phyloP scores from a whole-genome alignment of 1,140 invertebrate genomes.

The Eumeta japonica region DNA sequence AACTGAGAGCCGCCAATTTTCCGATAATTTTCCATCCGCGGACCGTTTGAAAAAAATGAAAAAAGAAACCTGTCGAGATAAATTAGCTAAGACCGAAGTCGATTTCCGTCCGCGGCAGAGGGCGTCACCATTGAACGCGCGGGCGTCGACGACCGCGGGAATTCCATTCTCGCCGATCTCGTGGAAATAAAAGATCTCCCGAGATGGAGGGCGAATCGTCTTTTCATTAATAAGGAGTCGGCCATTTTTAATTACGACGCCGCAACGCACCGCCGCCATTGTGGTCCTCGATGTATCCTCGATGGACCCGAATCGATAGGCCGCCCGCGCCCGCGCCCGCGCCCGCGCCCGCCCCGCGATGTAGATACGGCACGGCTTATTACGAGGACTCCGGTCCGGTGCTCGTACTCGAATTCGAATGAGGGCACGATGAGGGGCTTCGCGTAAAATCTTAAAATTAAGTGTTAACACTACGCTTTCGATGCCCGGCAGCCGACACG shows the following conservation, averaged over 20 bases:
- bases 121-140: no score
- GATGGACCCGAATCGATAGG: slow-evolving; percentile 10
- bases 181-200: no score
- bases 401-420: no score
- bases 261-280: slow-evolving; percentile 27
- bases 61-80: background rate
- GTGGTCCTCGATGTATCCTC: slow-evolving; percentile 19
- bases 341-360: background rate
- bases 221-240: slow-evolving; percentile 20
- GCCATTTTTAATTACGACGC: slow-evolving; percentile 46
- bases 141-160: no score
- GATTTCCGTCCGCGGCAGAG: no score
- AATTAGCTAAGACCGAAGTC: no score
- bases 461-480: slow-evolving; percentile 4
- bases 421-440: no score
- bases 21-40: no score
- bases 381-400: no score
- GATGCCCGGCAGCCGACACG: slow-evolving; percentile 1
- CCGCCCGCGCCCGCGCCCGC: background rate
- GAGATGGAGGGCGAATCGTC: background rate
- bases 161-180: no score
- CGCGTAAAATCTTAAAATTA: slow-evolving; percentile 3
- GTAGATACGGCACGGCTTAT: slow-evolving; percentile 5
- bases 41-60: no score
- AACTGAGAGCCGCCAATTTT: no score